Evolutionary conservation across 1,140 invertebrate genomes (phyloP), one percentile per base, ranked within the genome.

Genomic region (Caerostris darwini): DNA sequence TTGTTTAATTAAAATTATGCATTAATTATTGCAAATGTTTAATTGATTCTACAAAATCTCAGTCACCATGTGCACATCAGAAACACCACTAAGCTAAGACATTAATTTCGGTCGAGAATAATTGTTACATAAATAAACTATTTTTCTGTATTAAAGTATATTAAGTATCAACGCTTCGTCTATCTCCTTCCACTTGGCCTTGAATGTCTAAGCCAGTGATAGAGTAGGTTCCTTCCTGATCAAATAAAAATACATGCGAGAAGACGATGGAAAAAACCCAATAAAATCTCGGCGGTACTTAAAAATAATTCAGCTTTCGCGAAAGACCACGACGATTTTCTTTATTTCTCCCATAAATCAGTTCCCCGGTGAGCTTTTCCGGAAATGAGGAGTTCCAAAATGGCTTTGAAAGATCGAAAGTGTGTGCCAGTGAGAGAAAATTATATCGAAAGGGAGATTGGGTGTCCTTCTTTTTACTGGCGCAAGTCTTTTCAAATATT

Each of bases 301-400:
- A 83, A 83, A 83, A 57, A 83, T 83, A 83, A 83, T 83, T 83
- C 81, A 54, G 53, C 53, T 56, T 56, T 83, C 81, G 56, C 56
- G 81, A 83, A 83, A 17, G 81, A 83, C 7, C 53, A 83, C 81
- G 81, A 83, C 81, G 5, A 57, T 83, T 83, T 83, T 57, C 56
- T 83, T 83, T 57, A 56, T 57, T 83, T 83, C 81, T 12, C 6
- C n/a, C 81, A 83, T 83, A 83, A 83, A 83, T 83, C 81, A 83
- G 54, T 83, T 57, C 53, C 81, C 81, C 50, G 69, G 69, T 71
- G 69, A 71, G 69, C 69, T 56, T 83, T 83, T 17, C 53, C 56
- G 81, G 56, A 57, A 57, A 83, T 83, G 81, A 83, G 56, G 56
- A 83, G 81, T 17, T 83, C 54, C 7, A 71, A 19, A 71, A 71